These are phyloP conservation scores for Dynastes hyllus DNA, from an alignment of 2,888 invertebrate genomes.

Conservation along the genomic window DNA sequence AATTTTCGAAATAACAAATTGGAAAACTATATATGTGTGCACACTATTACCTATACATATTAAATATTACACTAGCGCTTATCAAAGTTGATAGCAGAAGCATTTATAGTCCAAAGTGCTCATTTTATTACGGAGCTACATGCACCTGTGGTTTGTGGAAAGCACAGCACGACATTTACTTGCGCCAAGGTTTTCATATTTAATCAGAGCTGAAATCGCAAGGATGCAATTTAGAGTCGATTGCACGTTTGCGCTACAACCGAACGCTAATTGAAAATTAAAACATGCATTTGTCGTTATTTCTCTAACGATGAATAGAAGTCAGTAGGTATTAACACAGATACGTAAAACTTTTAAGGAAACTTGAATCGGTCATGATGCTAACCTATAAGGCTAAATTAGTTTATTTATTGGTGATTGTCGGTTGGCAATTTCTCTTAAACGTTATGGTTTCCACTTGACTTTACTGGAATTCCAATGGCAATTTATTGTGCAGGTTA, in stretches of 20 bases:
- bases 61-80: no score
- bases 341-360: slow-evolving; percentile 36
- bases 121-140: no score
- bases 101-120: no score
- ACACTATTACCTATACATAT: no score
- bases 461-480: slow-evolving; percentile 37
- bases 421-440: slow-evolving; percentile 42
- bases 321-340: slow-evolving; percentile 47
- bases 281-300: slow-evolving; percentile 19
- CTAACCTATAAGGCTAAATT: slow-evolving; percentile 40
- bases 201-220: background rate
- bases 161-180: background rate
- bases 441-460: slow-evolving; percentile 22
- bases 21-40: no score
- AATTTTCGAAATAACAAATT: no score
- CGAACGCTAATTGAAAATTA: slow-evolving; percentile 43
- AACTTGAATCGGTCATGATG: slow-evolving; percentile 42
- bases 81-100: no score
- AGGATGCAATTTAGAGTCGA: slow-evolving; percentile 3
- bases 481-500: background rate
- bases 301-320: slow-evolving; percentile 22
- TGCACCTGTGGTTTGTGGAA: no score
- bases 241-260: slow-evolving; percentile 8
- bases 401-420: slow-evolving; percentile 34
- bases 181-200: slow-evolving; percentile 14